phyloP scores from a whole-genome alignment of 2,888 invertebrate species.

The Drosophila aldrichi region DNA sequence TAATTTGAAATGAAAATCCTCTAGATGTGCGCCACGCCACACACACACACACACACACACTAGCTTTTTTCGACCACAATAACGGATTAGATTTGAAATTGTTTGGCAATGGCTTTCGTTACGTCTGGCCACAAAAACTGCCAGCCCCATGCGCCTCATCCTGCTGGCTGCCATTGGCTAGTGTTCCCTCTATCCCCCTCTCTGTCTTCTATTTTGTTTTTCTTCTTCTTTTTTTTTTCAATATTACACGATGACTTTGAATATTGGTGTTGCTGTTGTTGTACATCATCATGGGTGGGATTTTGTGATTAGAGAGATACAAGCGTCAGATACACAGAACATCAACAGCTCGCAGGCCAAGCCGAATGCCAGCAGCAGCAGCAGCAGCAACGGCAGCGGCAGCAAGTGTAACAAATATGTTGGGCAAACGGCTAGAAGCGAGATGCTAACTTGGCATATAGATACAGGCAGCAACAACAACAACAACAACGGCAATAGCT shows the following conservation, averaged over 20 bases:
- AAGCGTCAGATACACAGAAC: conserved; percentile 45
- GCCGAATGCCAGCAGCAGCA: conserved; percentile 22
- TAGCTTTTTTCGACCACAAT: conserved; percentile 51
- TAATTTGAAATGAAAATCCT: conserved; percentile 83
- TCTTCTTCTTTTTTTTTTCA: conserved; percentile 50
- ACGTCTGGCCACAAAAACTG: conserved; percentile 41
- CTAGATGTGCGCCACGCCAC: conserved; percentile 43
- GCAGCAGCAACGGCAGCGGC: neutral
- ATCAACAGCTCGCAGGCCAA: conserved; percentile 21
- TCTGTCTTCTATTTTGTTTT: conserved; percentile 7
- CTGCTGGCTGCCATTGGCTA: neutral
- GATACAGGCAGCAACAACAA: conserved; percentile 14
- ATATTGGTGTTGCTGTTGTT: conserved; percentile 60
- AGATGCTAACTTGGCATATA: conserved; percentile 23
- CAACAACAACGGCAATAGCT: neutral
- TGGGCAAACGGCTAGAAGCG: conserved; percentile 33
- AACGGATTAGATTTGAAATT: conserved; percentile 80
- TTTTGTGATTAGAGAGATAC: conserved; percentile 77
- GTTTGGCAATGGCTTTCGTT: conserved; percentile 65
- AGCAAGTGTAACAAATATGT: conserved; percentile 75
- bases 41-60: conserved; percentile 15
- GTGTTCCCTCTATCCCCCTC: neutral
- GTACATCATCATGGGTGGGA: conserved; percentile 78
- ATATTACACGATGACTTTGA: conserved; percentile 80
- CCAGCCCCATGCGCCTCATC: neutral